Conservation (phyloP, 2,797 vertebrate genomes). For the Anabacerthia variegaticeps region DNA sequence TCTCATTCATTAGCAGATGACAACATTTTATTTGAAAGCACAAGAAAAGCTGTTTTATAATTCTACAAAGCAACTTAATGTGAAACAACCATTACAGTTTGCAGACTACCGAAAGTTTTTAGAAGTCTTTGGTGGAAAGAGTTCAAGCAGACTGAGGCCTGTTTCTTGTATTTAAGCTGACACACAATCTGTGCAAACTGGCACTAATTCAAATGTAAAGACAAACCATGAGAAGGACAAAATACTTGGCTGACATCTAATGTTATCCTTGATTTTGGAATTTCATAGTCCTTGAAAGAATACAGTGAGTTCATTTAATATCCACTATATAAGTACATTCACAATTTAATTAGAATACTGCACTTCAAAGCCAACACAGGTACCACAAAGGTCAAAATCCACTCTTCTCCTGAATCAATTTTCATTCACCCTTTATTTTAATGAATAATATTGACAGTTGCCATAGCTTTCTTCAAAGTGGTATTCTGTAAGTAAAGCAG, state of each 20-base stretch:
- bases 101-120: constrained; percentile 69
- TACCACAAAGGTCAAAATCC: constrained; percentile 46
- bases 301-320: constrained; percentile 58
- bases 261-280: constrained; percentile 59
- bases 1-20: constrained; percentile 71
- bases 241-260: constrained; percentile 72
- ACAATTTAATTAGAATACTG: constrained; percentile 47
- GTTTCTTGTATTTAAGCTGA: constrained; percentile 75
- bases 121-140: constrained; percentile 72
- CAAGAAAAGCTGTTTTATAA: constrained; percentile 71
- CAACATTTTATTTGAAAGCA: constrained; percentile 77
- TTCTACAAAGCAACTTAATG: constrained; percentile 73
- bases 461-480: neutral
- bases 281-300: constrained; percentile 62
- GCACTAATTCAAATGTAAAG: constrained; percentile 73
- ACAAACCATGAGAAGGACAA: constrained; percentile 72
- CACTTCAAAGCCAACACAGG: neutral
- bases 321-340: neutral
- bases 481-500: neutral
- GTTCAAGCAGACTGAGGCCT: constrained; percentile 71
- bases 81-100: constrained; percentile 57
- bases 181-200: constrained; percentile 77
- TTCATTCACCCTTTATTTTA: constrained; percentile 50
- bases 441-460: constrained; percentile 2
- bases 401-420: neutral